Evolutionary conservation across 2,888 invertebrate species (phyloP), one percentile per base, ranked within the genome.

Genomic region (Stenodema calcarata): DNA sequence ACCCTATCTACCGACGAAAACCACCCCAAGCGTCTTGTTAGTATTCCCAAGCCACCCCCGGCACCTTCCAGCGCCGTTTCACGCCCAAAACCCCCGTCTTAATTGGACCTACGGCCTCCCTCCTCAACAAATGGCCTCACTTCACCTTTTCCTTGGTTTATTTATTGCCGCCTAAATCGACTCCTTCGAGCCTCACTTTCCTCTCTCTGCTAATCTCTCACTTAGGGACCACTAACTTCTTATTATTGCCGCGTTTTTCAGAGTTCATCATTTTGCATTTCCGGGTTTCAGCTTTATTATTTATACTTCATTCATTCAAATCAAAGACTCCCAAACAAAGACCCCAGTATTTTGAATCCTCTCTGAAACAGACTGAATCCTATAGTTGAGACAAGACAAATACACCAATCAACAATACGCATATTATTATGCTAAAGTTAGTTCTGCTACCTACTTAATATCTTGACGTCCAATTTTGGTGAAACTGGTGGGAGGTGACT

Each of bases 11-110:
- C 62, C 27, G 62, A 23, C 62, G 62, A 30, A 70, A 84, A 44
- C 84, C 75, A 42, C 47, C 84, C 73, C 84, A 16, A 44, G 84
- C 73, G 50, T 84, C 84, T 84, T 84, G 84, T 84, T 84, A 84
- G 84, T 84, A 84, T 84, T 84, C 84, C 84, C 84, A 47, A 73
- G 42, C 62, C 82, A 18, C 84, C 73, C 84, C 30, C 44, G 84
- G 0, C n/a, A 18, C 84, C 41, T 41, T 16, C 44, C 69, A 42
- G 41, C 70, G 18, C 75, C 75, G 35, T 35, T 78, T 78, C 44
- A 12, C 44, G 41, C 42, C 42, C 78, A 11, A 44, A 27, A 30
- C 73, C 70, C 70, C 44, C 78, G 78, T 78, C 80, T 80, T 80
- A 80, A 80, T 80, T 80, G 80, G 80, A 80, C 80, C 80, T 54